These are phyloP conservation scores for Gorsachius magnificus DNA, from an alignment of 2,797 vertebrate species.

Conservation along the genomic window DNA sequence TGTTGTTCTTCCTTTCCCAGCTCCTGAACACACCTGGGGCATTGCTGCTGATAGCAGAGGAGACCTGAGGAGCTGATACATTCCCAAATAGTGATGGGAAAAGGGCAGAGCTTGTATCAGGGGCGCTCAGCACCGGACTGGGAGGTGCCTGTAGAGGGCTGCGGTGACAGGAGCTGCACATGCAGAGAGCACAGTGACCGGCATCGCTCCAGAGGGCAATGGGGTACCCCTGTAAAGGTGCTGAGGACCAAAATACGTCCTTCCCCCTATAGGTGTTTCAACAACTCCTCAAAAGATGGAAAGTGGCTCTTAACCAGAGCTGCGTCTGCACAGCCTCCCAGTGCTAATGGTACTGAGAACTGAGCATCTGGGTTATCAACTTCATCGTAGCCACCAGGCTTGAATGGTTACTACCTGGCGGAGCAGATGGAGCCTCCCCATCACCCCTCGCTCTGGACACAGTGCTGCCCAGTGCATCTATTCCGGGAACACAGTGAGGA, in stretches of 20 bases:
- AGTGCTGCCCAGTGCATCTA: not conserved
- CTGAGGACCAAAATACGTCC: rapidly evolving
- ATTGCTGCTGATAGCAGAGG: not conserved
- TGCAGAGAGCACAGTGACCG: rapidly evolving
- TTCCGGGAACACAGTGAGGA: not conserved
- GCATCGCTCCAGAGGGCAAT: rapidly evolving
- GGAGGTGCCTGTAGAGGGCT: not conserved
- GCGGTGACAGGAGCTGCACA: rapidly evolving
- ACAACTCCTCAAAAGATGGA: not conserved
- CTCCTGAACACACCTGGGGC: rapidly evolving
- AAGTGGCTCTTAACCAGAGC: not conserved
- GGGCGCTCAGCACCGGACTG: rapidly evolving
- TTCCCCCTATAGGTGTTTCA: not conserved
- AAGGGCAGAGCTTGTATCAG: not conserved
- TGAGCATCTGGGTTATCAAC: not conserved
- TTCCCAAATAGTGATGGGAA: rapidly evolving
- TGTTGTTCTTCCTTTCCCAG: not conserved
- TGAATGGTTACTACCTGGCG: rapidly evolving
- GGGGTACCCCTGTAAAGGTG: not conserved
- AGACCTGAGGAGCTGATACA: not conserved
- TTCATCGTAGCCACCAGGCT: not conserved
- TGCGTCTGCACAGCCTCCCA: not conserved
- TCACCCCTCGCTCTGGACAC: rapidly evolving
- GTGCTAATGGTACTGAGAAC: not conserved
- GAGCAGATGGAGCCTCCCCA: not conserved